Evolutionary conservation across 2,797 vertebrate genomes (phyloP), one percentile per base, ranked within the genome.

Genomic region (Dallia pectoralis): DNA sequence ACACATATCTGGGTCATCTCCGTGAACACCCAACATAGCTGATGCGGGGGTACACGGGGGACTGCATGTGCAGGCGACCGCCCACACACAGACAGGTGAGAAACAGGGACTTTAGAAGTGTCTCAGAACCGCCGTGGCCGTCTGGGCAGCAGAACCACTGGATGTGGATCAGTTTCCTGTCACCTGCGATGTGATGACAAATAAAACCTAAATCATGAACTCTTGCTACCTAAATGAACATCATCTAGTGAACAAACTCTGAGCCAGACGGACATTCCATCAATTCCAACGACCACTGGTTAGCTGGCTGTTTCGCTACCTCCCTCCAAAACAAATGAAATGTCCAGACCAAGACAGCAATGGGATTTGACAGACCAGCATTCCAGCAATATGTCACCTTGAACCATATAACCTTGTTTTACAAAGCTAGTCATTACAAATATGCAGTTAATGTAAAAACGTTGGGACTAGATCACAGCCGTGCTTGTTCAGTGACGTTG

Each of bases 261-360:
- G 29, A n/a, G 53, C 30, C 51, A 61, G 2, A 16, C n/a, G 33
- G 12, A 36, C 51, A 71, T 40, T 36, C 53, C 6, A 40, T 44
- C 74, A 71, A 47, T 59, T 51, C 51, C 0, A 11, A 47, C 30
- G 79, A 87, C 83, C 77, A 90, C 85, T 73, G 6, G 74, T 91
- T 88, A 76, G 87, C 81, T 73, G 8, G 30, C 68, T 4, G 33
- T 82, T 79, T 22, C 88, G 83, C 84, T 64, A 77, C 79, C 79
- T 74, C 78, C 12, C 40, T 44, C 40, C 40, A 44, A 8, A 1
- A 44, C 80, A 82, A 86, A 86, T 82, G 88, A 87, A 79, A 83
- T 78, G 79, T 89, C 84, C 89, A 83, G 82, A 84, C 76, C 75
- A 71, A 44, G 71, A 44, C 80, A 82, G 84, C 81, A 79, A 70